These are phyloP conservation scores for Nymphalis c-album DNA, from an alignment of 2,888 invertebrate genomes.

Conservation along the genomic window DNA sequence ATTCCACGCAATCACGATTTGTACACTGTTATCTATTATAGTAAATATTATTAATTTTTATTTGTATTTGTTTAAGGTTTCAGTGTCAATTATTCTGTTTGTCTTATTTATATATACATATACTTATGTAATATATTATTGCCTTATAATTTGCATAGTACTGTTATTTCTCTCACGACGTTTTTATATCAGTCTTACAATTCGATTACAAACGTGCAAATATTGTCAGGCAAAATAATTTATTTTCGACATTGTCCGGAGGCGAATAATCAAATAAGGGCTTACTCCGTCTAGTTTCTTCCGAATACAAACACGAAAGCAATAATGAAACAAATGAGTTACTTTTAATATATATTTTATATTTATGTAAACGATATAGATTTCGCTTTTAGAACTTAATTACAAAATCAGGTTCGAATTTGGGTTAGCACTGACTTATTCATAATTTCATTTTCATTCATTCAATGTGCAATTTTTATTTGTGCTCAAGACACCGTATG, in stretches of 20 bases:
- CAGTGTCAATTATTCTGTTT: background rate
- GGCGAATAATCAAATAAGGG: constrained; percentile 30
- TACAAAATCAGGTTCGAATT: no score
- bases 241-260: constrained; percentile 3
- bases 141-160: background rate
- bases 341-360: background rate
- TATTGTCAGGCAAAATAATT: constrained; percentile 22
- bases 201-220: constrained; percentile 14
- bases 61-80: no score
- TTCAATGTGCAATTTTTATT: no score
- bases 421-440: no score
- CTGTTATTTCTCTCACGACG: background rate
- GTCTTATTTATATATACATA: no score
- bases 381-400: no score
- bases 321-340: background rate
- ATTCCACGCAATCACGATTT: no score
- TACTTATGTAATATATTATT: no score
- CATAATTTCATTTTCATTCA: no score
- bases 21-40: no score
- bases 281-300: constrained; percentile 21
- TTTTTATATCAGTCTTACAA: constrained; percentile 8
- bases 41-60: no score
- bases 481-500: no score
- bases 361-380: background rate
- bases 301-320: background rate